A percentile compares a stretch with the other conserved stretches of the same genome.
Conservation (phyloP, 2,888 invertebrate species). For the Eumerus sabulonum region DNA sequence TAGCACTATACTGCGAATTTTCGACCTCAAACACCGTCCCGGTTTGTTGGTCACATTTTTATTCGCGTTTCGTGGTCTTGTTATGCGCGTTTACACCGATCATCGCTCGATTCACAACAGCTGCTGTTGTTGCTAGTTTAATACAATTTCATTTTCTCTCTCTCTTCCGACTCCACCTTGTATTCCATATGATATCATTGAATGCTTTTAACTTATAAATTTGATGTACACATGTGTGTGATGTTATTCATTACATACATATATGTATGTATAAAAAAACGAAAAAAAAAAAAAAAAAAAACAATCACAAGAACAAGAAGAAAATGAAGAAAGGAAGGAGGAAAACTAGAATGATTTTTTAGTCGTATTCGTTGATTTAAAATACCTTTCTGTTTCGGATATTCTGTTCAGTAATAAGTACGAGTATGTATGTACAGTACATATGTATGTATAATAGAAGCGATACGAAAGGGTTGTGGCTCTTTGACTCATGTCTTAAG, state of each 20-base stretch:
- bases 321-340: conserved; percentile 2
- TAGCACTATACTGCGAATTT: conserved; percentile 38
- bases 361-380: conserved; percentile 54
- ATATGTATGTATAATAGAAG: conserved; percentile 34
- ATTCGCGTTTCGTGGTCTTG: conserved; percentile 26
- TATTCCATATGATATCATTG: neutral
- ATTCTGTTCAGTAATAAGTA: conserved; percentile 18
- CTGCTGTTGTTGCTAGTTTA: conserved; percentile 53
- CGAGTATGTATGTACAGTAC: neutral
- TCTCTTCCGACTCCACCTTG: conserved; percentile 18
- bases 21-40: conserved; percentile 7
- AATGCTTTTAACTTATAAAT: conserved; percentile 37
- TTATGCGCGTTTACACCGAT: conserved; percentile 47
- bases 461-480: conserved; percentile 14
- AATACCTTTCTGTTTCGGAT: conserved; percentile 35
- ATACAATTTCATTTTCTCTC: conserved; percentile 19
- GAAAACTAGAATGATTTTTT: too few relatives aligned
- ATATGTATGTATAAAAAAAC: too few relatives aligned
- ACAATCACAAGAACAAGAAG: conserved; percentile 29
- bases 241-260: conserved; percentile 42
- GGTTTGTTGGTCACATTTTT: neutral
- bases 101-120: conserved; percentile 38
- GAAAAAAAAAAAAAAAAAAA: too few relatives aligned
- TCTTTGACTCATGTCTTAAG: neutral
- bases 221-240: conserved; percentile 16